A percentile compares a stretch with the other conserved stretches of the same genome.
These are phyloP conservation scores for Dendropsophus ebraccatus DNA, from an alignment of 2,113 vertebrate genomes.

Conservation along the genomic window DNA sequence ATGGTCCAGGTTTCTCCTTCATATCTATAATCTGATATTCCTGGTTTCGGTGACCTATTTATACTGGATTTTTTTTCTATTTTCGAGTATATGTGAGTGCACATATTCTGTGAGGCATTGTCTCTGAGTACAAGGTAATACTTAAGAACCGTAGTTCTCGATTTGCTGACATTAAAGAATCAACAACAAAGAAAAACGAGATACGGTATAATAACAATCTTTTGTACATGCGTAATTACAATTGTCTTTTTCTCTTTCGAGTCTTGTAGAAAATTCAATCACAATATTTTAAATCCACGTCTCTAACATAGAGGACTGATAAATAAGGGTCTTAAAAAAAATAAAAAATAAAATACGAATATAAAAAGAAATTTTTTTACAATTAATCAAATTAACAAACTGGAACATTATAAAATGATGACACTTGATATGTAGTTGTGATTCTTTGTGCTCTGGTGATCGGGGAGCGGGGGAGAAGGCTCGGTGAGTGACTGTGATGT, in stretches of 20 bases:
- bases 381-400: slow-evolving; percentile 46
- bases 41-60: too few relatives aligned
- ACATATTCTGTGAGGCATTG: background rate
- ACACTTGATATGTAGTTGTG: background rate
- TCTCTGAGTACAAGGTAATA: too few relatives aligned
- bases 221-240: background rate
- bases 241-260: background rate
- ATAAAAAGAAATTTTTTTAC: background rate
- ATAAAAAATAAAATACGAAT: background rate
- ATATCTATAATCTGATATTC: too few relatives aligned
- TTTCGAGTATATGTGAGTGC: background rate
- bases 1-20: too few relatives aligned
- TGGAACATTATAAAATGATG: background rate
- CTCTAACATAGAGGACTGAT: slow-evolving; percentile 37
- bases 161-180: too few relatives aligned
- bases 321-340: slow-evolving; percentile 40
- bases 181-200: background rate
- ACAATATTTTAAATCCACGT: background rate
- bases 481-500: fast-evolving
- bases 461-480: background rate
- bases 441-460: background rate
- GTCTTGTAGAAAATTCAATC: background rate
- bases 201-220: background rate
- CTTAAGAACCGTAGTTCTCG: background rate
- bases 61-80: too few relatives aligned